A percentile compares a stretch with the other conserved stretches of the same genome.
Evolutionary conservation across 2,797 vertebrate species (phyloP).

Genomic region (Parauchenoglanis punctatus): DNA sequence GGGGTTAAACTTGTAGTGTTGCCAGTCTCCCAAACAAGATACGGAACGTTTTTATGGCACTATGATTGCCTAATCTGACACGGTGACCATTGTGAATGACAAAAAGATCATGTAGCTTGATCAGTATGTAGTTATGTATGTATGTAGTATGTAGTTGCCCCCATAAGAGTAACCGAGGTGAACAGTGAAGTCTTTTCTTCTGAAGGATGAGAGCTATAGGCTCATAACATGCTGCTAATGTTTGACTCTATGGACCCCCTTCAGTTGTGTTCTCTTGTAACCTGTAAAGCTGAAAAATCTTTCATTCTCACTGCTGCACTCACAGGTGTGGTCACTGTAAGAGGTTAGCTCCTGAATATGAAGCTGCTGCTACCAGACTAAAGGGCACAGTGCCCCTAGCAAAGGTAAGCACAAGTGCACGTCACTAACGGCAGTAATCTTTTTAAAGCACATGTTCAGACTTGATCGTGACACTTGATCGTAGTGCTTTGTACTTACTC

Average conservation of each 20-base stretch:
- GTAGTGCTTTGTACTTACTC: background rate
- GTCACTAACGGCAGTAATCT: background rate
- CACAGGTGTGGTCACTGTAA: constrained; percentile 68
- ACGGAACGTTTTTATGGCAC: no score
- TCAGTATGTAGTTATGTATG: no score
- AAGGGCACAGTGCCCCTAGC: constrained; percentile 60
- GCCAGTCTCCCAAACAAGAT: no score
- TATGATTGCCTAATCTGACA: no score
- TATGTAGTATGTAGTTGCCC: no score
- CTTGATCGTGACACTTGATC: background rate
- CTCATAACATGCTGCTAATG: background rate
- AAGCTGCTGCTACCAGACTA: constrained; percentile 63
- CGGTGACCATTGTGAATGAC: no score
- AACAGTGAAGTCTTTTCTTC: background rate
- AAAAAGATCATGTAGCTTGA: no score
- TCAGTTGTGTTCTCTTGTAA: background rate
- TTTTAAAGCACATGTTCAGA: background rate
- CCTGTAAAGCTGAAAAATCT: background rate
- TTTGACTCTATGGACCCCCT: background rate
- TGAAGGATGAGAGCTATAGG: background rate
- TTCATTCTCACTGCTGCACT: background rate
- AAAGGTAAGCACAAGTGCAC: constrained; percentile 54
- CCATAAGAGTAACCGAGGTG: background rate
- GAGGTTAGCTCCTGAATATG: constrained; percentile 65
- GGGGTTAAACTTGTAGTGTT: no score